These are phyloP conservation scores for Hirtodrosophila histrioides DNA, from an alignment of 2,888 invertebrate species.

Conservation along the genomic window DNA sequence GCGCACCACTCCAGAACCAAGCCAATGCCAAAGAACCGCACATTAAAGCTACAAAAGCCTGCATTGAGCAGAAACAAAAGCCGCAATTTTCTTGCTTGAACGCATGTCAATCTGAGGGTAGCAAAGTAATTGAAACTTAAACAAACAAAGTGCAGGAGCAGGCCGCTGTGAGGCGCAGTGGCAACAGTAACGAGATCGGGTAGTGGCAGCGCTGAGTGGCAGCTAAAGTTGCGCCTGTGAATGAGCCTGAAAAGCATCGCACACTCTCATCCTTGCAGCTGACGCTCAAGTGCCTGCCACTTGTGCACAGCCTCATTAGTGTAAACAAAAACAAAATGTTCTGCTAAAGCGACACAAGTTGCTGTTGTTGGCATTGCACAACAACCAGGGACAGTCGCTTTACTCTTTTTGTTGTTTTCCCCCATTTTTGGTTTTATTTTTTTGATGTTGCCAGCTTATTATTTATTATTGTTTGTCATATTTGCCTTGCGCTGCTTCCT, in stretches of 20 bases:
- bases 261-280: slow-evolving; percentile 30
- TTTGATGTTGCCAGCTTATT: slow-evolving; percentile 35
- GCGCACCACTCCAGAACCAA: background rate
- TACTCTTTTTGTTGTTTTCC: slow-evolving; percentile 2
- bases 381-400: slow-evolving; percentile 14
- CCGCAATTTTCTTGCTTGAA: slow-evolving; percentile 58
- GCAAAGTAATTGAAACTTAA: slow-evolving; percentile 76
- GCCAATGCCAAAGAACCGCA: slow-evolving; percentile 7
- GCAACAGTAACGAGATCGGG: slow-evolving; percentile 44
- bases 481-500: slow-evolving; percentile 32
- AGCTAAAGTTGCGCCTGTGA: slow-evolving; percentile 30
- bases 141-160: slow-evolving; percentile 61
- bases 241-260: slow-evolving; percentile 24
- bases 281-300: slow-evolving; percentile 60
- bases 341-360: slow-evolving; percentile 30
- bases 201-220: slow-evolving; percentile 33
- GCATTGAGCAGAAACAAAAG: slow-evolving; percentile 45
- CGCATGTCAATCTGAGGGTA: slow-evolving; percentile 67
- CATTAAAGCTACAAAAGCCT: slow-evolving; percentile 35
- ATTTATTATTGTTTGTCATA: slow-evolving; percentile 48
- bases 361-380: slow-evolving; percentile 20
- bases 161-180: slow-evolving; percentile 25
- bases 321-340: slow-evolving; percentile 52
- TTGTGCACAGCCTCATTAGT: slow-evolving; percentile 69
- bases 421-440: background rate